Base-by-base conservation (phyloP, 92 coral and sea anemone species). In the Parazoanthus atlanticus region DNA sequence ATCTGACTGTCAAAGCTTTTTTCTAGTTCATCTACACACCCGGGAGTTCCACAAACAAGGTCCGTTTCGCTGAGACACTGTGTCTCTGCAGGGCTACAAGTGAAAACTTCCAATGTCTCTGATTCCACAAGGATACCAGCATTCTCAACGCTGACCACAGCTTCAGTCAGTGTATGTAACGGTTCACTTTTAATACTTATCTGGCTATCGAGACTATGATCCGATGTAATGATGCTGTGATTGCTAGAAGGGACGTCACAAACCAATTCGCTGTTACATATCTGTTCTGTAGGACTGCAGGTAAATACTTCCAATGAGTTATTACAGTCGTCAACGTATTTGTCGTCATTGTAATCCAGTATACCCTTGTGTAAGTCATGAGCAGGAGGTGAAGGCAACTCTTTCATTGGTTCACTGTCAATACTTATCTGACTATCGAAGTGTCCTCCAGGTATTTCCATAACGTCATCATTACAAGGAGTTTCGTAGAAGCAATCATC, bases 351-450 rank as follows among this genome's bases (percentile, higher is more conserved):
- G 69, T 23, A 49, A 36, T 52, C 47, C 47, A 25, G 56, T 43
- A 28, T 29, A 30, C 5, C 58, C 28, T 30, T 65, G 12, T 1
- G 41, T 54, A 79, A 29, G 26, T 29, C 5, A 15, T 25, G 70
- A 80, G 6, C 43, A 54, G 9, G 10, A 80, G 46, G 47, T 2
- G 40, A 28, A 13, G 16, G 47, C 43, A 43, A 33, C 40, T n/a
- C 52, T 26, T 17, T 84, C 61, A 26, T 23, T 26, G 47, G 38
- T 28, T 29, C 46, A 40, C 66, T 46, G 71, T 36, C 28, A 28
- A 84, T 84, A 19, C 87, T 84, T 70, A 83, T 38, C 49, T 83
- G 86, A 26, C 86, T 83, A 69, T 83, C 65, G n/a, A 83, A 69
- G 40, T 41, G 29, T 36, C 26, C 28, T 19, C 43, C 86, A 41